A percentile compares a stretch with the other conserved stretches of the same genome.
phyloP scores from a whole-genome alignment of 2,113 vertebrate species.

The Xenopus borealis region DNA sequence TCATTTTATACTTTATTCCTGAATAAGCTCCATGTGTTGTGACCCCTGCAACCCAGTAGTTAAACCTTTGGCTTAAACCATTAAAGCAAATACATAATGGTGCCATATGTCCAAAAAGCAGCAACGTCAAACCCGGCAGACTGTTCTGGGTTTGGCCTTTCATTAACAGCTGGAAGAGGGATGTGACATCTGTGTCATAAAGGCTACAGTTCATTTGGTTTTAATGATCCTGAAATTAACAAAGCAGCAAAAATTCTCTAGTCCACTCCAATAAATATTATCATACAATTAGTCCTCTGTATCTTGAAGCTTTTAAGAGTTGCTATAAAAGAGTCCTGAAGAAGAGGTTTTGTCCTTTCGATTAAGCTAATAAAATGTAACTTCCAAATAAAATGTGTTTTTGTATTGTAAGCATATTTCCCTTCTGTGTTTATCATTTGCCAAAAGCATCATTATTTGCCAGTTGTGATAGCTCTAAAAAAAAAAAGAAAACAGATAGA shows the following conservation, averaged over 20 bases:
- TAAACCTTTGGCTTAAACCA: background rate
- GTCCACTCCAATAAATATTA: background rate
- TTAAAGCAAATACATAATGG: background rate
- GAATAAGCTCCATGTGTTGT: too few species aligned
- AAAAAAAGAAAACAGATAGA: too few species aligned
- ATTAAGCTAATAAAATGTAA: too few species aligned
- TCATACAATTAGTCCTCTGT: background rate
- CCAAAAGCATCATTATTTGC: too few species aligned
- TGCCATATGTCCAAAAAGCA: conserved; percentile 1
- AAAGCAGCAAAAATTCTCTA: background rate
- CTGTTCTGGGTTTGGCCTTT: background rate
- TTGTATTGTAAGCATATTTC: too few species aligned
- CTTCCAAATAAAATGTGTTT: too few species aligned
- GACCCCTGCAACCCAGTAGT: background rate
- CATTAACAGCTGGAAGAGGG: background rate
- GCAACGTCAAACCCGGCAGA: background rate
- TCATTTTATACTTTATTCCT: too few species aligned
- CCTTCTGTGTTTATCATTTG: background rate
- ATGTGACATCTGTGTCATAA: background rate
- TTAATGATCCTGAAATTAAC: background rate
- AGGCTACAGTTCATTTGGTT: background rate
- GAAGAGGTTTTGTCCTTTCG: too few species aligned
- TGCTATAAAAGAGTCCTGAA: background rate
- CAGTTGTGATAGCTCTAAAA: too few species aligned
- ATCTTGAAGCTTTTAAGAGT: background rate